These are phyloP conservation scores for Epinephelus malabaricus DNA, from an alignment of 2,797 vertebrate genomes.

Conservation along the genomic window DNA sequence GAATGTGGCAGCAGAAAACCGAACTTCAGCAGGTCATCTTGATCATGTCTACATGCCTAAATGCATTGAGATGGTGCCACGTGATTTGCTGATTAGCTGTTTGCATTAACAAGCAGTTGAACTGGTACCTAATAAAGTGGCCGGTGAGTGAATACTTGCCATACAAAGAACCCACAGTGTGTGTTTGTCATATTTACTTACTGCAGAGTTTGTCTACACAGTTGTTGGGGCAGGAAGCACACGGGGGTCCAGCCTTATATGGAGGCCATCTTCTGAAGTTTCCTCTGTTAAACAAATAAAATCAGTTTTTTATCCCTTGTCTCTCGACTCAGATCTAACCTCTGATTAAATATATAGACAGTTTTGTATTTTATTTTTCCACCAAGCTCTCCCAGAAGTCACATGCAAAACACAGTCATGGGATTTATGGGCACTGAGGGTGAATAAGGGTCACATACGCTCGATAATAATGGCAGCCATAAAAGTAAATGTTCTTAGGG, in stretches of 20 bases:
- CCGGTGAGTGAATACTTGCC: no score
- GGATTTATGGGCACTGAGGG: not conserved
- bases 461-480: slow-evolving; percentile 82
- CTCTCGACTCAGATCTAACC: not conserved
- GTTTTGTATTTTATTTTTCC: not conserved
- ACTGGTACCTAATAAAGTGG: no score
- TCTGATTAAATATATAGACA: not conserved
- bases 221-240: slow-evolving; percentile 73
- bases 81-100: no score
- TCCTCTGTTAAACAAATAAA: slow-evolving; percentile 73
- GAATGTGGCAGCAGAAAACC: no score
- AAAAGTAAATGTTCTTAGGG: slow-evolving; percentile 65
- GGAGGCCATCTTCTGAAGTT: slow-evolving; percentile 75
- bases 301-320: not conserved
- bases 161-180: not conserved
- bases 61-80: no score
- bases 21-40: no score
- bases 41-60: no score
- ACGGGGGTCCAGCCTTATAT: slow-evolving; percentile 71
- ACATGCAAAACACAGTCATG: not conserved
- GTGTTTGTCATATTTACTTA: slow-evolving; percentile 58
- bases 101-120: no score
- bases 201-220: slow-evolving; percentile 84
- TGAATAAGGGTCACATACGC: slow-evolving; percentile 75
- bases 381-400: not conserved